Evolutionary conservation across 92 coral and sea anemone genomes (phyloP), one percentile per base, ranked within the genome.

Genomic region (Bergia sp.): DNA sequence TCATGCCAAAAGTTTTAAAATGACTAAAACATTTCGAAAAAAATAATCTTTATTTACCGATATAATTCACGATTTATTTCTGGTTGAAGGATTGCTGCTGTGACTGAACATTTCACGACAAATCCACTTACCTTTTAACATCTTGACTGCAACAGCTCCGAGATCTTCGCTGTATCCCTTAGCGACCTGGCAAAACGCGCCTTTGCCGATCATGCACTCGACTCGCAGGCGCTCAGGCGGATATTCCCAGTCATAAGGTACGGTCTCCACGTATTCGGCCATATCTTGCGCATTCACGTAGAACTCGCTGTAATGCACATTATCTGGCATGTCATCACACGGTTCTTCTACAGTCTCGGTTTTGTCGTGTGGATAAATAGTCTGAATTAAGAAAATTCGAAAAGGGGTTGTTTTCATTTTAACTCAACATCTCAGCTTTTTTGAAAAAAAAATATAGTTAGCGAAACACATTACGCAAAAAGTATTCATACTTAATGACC

Each of bases 121-220:
- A 40, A 21, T 58, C 7, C 58, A 29, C 29, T 81, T 83, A 94
- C 95, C 93, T 89, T 89, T 91, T 21, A 93, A 71, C 94, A 91
- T 94, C 85, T 94, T 94, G 18, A 94, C 93, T 39, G 97, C 97
- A 5, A 92, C 97, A 44, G 91, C 92, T 43, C 97, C 97, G 29
- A 92, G 92, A n/a, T 93, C 95, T 15, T 85, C 93, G 9, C 88
- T 92, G 69, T 80, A 88, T 2, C 94, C 97, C 77, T 91, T 89
- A 58, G 97, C 97, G 3, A 94, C 97, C 79, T 91, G 90, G 86
- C 97, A 92, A 88, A 94, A 94, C 1, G 97, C 97, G 16, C 97
- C 97, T 82, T 94, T 94, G 7, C 97, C 97, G 47, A 94, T 90
- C 74, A 91, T 76, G 76, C 92, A 83, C 81, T 94, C 85, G 40